Evolutionary conservation across 1,140 invertebrate species (phyloP).

Genomic region (Drosophila ironensis): DNA sequence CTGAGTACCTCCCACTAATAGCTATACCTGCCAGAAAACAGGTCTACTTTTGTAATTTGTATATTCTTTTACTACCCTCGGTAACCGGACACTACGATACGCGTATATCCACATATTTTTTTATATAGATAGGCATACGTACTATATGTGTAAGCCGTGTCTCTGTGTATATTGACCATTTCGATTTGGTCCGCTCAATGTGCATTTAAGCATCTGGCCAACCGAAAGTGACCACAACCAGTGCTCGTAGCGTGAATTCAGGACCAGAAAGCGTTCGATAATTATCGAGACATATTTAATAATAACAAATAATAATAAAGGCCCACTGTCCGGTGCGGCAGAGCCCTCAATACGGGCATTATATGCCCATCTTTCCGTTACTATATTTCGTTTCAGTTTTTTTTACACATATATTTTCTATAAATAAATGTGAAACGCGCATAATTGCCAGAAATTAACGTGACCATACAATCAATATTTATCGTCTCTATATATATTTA

Average conservation of each 20-base stretch:
- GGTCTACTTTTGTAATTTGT: no score
- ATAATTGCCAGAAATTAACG: constrained; percentile 77
- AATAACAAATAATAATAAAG: constrained; percentile 72
- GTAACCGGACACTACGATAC: no score
- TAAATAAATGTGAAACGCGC: constrained; percentile 51
- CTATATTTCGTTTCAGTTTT: neutral
- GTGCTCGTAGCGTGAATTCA: neutral
- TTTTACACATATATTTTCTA: neutral
- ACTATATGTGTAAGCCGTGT: neutral
- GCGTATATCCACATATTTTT: constrained; percentile 2
- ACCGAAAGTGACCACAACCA: constrained; percentile 14
- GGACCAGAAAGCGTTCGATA: constrained; percentile 42
- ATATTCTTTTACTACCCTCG: no score
- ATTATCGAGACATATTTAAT: constrained; percentile 72
- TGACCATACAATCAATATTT: constrained; percentile 72
- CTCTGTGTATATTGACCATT: constrained; percentile 28
- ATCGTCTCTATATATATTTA: constrained; percentile 51
- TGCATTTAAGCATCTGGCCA: constrained; percentile 47
- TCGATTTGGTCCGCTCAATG: constrained; percentile 37
- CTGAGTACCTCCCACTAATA: no score
- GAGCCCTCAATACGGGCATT: neutral
- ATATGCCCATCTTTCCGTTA: constrained; percentile 2
- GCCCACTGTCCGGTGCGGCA: constrained; percentile 9
- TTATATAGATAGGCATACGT: neutral
- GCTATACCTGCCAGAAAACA: no score